phyloP scores from a whole-genome alignment of 1,140 invertebrate species.

The Megalonaias nervosa region DNA sequence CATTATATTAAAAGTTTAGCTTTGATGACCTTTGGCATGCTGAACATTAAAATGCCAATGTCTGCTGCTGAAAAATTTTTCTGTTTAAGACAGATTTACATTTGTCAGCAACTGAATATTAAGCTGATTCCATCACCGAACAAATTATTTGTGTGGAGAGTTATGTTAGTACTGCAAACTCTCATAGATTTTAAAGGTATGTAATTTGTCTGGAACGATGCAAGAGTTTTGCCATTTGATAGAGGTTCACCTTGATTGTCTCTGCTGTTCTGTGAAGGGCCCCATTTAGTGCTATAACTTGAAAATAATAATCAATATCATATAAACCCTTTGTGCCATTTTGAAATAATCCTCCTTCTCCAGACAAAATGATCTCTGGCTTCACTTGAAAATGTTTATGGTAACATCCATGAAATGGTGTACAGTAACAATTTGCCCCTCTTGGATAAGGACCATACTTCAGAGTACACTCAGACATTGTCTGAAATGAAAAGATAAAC shows the following conservation, averaged over 20 bases:
- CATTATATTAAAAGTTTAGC: too few relatives aligned
- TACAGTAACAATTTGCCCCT: too few relatives aligned
- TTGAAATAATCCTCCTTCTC: slow-evolving; percentile 31
- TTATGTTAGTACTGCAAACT: background rate
- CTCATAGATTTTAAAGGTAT: background rate
- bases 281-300: slow-evolving; percentile 42
- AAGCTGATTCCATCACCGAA: background rate
- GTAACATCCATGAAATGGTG: slow-evolving; percentile 37
- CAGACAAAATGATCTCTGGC: slow-evolving; percentile 17
- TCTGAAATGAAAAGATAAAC: slow-evolving; percentile 17
- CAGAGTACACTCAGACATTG: slow-evolving; percentile 28
- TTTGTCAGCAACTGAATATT: background rate
- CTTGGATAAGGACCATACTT: slow-evolving; percentile 30
- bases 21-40: too few relatives aligned
- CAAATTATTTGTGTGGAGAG: background rate
- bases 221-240: background rate
- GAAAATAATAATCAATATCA: slow-evolving; percentile 48
- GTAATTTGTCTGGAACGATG: background rate
- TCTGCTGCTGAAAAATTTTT: too few relatives aligned
- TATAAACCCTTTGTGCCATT: slow-evolving; percentile 33
- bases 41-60: too few relatives aligned
- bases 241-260: slow-evolving; percentile 35
- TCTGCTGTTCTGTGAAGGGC: slow-evolving; percentile 39
- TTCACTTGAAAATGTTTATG: slow-evolving; percentile 46
- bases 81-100: too few relatives aligned